Evolutionary conservation across 2,888 invertebrate genomes (phyloP).

Genomic region (Hypolimnas misippus): DNA sequence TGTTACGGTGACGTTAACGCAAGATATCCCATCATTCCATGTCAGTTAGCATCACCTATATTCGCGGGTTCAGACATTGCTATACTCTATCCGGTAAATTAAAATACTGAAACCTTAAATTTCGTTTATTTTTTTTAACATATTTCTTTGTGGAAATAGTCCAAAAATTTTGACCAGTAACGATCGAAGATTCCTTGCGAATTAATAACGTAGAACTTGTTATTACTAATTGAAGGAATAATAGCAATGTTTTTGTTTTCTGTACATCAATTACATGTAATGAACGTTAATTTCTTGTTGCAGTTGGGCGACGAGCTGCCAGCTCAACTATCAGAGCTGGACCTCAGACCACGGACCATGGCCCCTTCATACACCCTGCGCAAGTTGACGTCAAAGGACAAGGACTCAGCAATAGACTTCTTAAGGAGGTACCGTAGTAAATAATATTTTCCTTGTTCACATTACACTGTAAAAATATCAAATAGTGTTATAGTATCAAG

Average conservation of each 20-base stretch:
- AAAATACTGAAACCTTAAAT: neutral
- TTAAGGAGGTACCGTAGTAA: slow-evolving; percentile 60
- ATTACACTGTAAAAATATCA: too few species aligned
- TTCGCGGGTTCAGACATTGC: slow-evolving; percentile 18
- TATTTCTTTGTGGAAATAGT: too few species aligned
- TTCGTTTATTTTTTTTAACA: neutral
- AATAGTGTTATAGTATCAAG: too few species aligned
- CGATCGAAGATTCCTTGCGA: too few species aligned
- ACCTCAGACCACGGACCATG: slow-evolving; percentile 63
- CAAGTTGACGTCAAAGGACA: slow-evolving; percentile 59
- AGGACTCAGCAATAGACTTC: slow-evolving; percentile 63
- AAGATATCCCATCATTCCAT: slow-evolving; percentile 28
- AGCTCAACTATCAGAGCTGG: slow-evolving; percentile 68
- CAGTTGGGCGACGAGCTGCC: slow-evolving; percentile 77
- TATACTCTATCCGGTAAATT: neutral
- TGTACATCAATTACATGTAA: neutral
- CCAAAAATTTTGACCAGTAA: too few species aligned
- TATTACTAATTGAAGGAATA: too few species aligned
- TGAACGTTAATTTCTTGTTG: slow-evolving; percentile 22
- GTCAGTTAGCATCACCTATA: slow-evolving; percentile 31
- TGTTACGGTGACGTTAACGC: slow-evolving; percentile 26
- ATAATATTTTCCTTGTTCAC: too few species aligned
- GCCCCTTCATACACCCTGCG: slow-evolving; percentile 62
- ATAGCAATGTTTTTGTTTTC: too few species aligned
- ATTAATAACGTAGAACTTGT: too few species aligned